Base-by-base conservation (phyloP, 2,888 invertebrate species). In the Cephus spinipes region DNA sequence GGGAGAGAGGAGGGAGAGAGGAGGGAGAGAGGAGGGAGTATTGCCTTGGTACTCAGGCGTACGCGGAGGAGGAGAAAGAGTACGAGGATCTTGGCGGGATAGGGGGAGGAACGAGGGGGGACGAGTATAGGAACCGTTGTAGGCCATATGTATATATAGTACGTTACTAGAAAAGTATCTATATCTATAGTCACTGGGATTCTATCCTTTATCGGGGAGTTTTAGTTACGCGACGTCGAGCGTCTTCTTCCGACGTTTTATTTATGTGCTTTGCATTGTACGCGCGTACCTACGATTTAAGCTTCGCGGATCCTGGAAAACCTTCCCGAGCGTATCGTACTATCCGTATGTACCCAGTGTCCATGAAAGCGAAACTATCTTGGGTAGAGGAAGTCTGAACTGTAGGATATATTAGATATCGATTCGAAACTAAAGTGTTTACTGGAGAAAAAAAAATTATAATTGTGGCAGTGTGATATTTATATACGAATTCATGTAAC, bases 241-340 rank as follows among this genome's bases (percentile, higher is more conserved):
- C 71, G 71, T 71, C 71, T 71, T 71, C 33, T 33, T 71, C 33
- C 71, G 71, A 71, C 32, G 15, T 71, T 71, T 71, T 71, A 71
- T 71, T 71, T 71, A 33, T 71, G 71, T 31, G 71, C 71, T 71
- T 71, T 71, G 33, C 71, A 71, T 71, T 71, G 71, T 32, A 32
- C 32, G 71, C 71, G 71, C 71, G 71, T 31, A 71, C 33, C 71
- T 31, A 71, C 71, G 71, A 31, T 71, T 71, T 71, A 33, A 71
- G 55, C 55, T 55, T 40, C 55, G 55, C 55, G 23, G 55, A 55
- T 55, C 55, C 55, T 55, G 55, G 23, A 23, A 55, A 55, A 55
- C 9, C 55, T 23, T 55, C 9, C 23, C 55, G 55, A 23, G 55
- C 55, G 55, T 55, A 55, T 55, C 55, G 23, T 55, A 55, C 55